Evolutionary conservation across 2,888 invertebrate genomes (phyloP), one percentile per base, ranked within the genome.

Genomic region (Petrolisthes manimaculis): DNA sequence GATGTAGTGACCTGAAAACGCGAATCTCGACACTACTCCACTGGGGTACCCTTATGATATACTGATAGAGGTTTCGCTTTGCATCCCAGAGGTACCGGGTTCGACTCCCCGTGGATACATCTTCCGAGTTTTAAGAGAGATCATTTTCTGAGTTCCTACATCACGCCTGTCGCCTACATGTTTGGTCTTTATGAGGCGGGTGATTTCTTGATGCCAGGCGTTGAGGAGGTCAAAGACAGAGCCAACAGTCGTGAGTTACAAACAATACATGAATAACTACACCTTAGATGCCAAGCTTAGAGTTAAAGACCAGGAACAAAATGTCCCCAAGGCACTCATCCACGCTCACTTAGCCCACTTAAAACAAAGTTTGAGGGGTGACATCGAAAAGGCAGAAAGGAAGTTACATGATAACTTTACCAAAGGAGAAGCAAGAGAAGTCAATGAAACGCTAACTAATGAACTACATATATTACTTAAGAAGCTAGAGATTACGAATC

Each of bases 161-260:
- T n/a, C n/a, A n/a, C n/a, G n/a, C n/a, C n/a, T n/a, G 51, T 78
- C n/a, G 79, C 85, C 9, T 85, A 78, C 67, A 79, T 85, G 85
- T 85, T 78, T 69, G 85, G 85, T 51, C 85, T 79, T 53, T 37
- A n/a, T 53, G 54, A n/a, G 0, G 53, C 56, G 8, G 85, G 78
- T n/a, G 69, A 61, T 69, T 6, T 24, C 51, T 74, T 86, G 0
- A 4, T n/a, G 69, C 37, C 53, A 53, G 37, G 67, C 21, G 6
- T 71, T 18, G 71, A 86, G 71, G 55, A 80, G 0, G 5, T 21
- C 12, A 14, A 54, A 56, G 24, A 78, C 24, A 69, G n/a, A 56
- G 74, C 83, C 8, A 71, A 53, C n/a, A 83, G 54, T 53, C 12
- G 8, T 53, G 5, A 51, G 8, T n/a, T 55, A 69, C 79, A 78